Evolutionary conservation across 35 echinoderm and acorn worm genomes (phyloP), one percentile per base, ranked within the genome.

Genomic region (Acanthaster planci): DNA sequence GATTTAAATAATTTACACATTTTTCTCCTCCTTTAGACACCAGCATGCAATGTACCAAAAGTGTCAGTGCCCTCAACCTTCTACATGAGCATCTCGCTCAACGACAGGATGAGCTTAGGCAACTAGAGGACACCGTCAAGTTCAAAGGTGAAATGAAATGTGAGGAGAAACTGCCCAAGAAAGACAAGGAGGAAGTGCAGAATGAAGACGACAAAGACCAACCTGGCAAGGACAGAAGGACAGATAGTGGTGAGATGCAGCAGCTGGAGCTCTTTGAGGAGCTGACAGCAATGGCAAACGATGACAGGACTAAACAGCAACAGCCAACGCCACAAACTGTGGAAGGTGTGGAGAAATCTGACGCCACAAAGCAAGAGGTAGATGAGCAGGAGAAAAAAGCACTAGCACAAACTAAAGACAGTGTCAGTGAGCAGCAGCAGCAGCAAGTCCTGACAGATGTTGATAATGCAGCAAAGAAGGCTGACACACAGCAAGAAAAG

Each of bases 41-140:
- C 80, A 84, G 80, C 19, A 89, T 87, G 27, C 82, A 89, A 56
- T 89, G 81, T 89, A 83, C 86, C 35, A 85, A 82, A 81, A 84
- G 80, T 35, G 77, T 87, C 23, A 93, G 84, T 84, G 91, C 91
- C 14, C 55, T 94, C 22, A 82, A 79, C 57, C 39, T 80, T 7
- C 78, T 81, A 21, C 77, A 82, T 17, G 67, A 7, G 14, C 64
- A 72, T 34, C 64, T 72, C 7, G 64, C 34, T 19, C 26, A 72
- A 34, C 64, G 34, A 26, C 30, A 23, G 7, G 64, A 72, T 14
- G 64, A 72, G 15, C 34, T 72, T 10, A 72, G 14, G 30, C 64
- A 72, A 26, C 26, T 31, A 12, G 26, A 72, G 34, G 23, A 72
- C 34, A 26, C 22, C 29, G 7, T 34, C 64, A 72, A 26, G 34